Evolutionary conservation across 2,888 invertebrate genomes (phyloP).

Genomic region (Chironomus riparius): DNA sequence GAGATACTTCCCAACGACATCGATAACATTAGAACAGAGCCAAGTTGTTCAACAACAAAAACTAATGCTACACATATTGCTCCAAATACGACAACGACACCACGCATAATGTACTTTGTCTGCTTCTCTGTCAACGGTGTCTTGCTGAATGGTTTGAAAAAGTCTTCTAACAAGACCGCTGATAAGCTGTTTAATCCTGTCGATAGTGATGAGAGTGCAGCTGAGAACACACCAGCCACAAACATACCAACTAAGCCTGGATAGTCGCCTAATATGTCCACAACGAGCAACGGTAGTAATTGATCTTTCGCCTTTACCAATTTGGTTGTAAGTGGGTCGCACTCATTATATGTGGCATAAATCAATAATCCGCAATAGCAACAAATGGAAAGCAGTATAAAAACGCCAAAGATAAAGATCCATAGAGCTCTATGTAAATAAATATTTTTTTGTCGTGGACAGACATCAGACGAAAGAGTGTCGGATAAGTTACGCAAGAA

Average conservation of each 20-base stretch:
- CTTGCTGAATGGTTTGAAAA: constrained; percentile 50
- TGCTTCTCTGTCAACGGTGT: constrained; percentile 47
- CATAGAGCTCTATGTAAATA: constrained; percentile 39
- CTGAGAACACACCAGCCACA: constrained; percentile 84
- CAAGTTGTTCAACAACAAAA: constrained; percentile 56
- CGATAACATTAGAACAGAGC: constrained; percentile 59
- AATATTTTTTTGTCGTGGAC: background rate
- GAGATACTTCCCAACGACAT: constrained; percentile 55
- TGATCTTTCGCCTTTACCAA: constrained; percentile 67
- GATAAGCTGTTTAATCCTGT: constrained; percentile 70
- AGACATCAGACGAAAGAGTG: background rate
- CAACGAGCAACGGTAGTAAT: constrained; percentile 70
- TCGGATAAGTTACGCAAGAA: background rate
- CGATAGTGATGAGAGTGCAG: constrained; percentile 71
- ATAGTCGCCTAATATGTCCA: constrained; percentile 68
- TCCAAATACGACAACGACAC: constrained; percentile 55
- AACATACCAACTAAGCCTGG: constrained; percentile 81
- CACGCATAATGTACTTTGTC: constrained; percentile 52
- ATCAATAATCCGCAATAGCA: constrained; percentile 79
- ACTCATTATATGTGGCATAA: constrained; percentile 72
- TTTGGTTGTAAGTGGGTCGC: constrained; percentile 73
- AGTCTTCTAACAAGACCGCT: constrained; percentile 64
- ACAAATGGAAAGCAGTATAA: constrained; percentile 63
- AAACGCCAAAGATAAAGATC: constrained; percentile 70
- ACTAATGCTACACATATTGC: constrained; percentile 53